phyloP scores from a whole-genome alignment of 2,888 invertebrate species.

The Pasiphila rectangulata region DNA sequence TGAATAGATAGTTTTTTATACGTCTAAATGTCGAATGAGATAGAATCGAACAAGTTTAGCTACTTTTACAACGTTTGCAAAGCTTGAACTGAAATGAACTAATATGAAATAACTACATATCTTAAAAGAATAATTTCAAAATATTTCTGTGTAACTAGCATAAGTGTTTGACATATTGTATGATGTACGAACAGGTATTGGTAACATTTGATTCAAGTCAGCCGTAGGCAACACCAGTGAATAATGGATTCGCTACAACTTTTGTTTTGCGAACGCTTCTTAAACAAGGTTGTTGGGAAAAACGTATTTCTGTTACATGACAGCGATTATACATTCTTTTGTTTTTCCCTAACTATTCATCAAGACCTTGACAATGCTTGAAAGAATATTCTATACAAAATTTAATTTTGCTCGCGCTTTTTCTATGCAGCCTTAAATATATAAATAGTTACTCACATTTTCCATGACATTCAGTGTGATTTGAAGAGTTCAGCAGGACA shows the following conservation, averaged over 20 bases:
- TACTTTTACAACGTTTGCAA: too few species aligned
- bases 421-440: conserved; percentile 55
- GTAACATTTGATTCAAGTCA: too few species aligned
- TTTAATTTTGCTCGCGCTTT: conserved; percentile 49
- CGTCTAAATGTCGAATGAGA: too few species aligned
- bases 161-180: too few species aligned
- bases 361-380: conserved; percentile 58
- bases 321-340: conserved; percentile 70
- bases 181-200: not conserved
- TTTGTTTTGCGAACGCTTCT: conserved; percentile 26
- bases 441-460: conserved; percentile 58
- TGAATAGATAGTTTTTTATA: too few species aligned
- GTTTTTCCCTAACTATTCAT: conserved; percentile 58
- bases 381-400: conserved; percentile 54
- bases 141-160: too few species aligned
- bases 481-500: conserved; percentile 39
- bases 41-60: too few species aligned
- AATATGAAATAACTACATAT: too few species aligned
- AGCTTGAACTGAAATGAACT: too few species aligned
- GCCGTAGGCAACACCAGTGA: conserved; percentile 22
- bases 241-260: conserved; percentile 30
- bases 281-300: conserved; percentile 36
- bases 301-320: conserved; percentile 25
- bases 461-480: conserved; percentile 48
- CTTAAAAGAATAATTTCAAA: too few species aligned